Conservation (phyloP, 2,797 vertebrate genomes). For the Melanotaenia maccullochi region DNA sequence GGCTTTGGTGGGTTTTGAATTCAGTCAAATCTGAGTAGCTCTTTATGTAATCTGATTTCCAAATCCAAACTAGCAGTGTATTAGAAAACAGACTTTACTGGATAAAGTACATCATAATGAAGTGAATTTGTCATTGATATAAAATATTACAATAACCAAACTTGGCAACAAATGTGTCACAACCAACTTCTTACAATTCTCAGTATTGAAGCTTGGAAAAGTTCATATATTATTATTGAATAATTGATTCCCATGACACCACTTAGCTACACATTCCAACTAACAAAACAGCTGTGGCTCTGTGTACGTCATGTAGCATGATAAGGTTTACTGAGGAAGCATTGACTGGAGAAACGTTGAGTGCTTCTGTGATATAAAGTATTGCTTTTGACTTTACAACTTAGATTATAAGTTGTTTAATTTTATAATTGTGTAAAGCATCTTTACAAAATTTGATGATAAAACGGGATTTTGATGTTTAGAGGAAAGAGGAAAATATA, state of each 20-base stretch:
- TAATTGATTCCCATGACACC: slow-evolving; percentile 35
- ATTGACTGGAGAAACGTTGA: background rate
- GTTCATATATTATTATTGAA: slow-evolving; percentile 34
- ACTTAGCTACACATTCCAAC: slow-evolving; percentile 7
- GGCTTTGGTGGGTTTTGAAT: slow-evolving; percentile 10
- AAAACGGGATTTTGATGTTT: background rate
- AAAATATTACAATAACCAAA: background rate
- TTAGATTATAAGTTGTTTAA: background rate
- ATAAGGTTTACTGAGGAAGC: slow-evolving; percentile 10
- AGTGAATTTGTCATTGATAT: slow-evolving; percentile 4
- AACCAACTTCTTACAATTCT: background rate
- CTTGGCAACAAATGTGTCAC: background rate
- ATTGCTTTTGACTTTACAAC: background rate
- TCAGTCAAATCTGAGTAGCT: slow-evolving; percentile 33
- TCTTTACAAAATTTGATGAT: background rate
- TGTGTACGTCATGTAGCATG: slow-evolving; percentile 1
- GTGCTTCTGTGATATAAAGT: slow-evolving; percentile 1
- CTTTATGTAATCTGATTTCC: slow-evolving; percentile 15
- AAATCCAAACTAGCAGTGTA: slow-evolving; percentile 2
- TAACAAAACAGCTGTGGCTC: slow-evolving; percentile 21
- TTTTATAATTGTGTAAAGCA: background rate
- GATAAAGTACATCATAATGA: background rate
- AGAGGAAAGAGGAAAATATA: background rate
- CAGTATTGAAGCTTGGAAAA: slow-evolving; percentile 26
- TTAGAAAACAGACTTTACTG: slow-evolving; percentile 11